These are phyloP conservation scores for Anoplius nigerrimus DNA, from an alignment of 2,888 invertebrate species.

Conservation along the genomic window DNA sequence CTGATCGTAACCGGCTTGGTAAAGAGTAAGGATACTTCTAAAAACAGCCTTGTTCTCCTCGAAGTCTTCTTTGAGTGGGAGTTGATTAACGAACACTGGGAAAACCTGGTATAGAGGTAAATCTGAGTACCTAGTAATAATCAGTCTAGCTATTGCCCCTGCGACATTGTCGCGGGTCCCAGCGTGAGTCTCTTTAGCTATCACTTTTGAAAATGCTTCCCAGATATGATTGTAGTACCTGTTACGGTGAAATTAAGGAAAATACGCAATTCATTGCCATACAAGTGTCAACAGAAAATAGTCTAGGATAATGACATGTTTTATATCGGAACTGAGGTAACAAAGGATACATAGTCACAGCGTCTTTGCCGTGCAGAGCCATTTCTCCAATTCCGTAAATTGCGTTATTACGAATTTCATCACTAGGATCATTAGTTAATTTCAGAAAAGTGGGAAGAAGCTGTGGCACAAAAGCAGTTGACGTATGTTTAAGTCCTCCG, in stretches of 20 bases:
- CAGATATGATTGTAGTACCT: conserved; percentile 82
- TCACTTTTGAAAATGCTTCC: conserved; percentile 81
- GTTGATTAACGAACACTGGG: conserved; percentile 82
- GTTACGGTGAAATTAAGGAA: conserved; percentile 50
- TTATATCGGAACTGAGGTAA: background rate
- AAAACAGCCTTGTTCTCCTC: conserved; percentile 85
- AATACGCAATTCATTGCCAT: conserved; percentile 17
- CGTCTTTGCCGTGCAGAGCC: conserved; percentile 81
- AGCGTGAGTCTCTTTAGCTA: conserved; percentile 80
- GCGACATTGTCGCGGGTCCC: conserved; percentile 86
- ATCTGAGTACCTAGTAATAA: conserved; percentile 79
- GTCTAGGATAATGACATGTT: background rate
- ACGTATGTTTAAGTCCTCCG: conserved; percentile 78
- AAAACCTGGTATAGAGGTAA: conserved; percentile 85
- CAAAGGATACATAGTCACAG: conserved; percentile 79
- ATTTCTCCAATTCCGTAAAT: conserved; percentile 87
- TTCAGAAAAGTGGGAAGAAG: conserved; percentile 81
- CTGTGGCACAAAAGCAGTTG: conserved; percentile 78
- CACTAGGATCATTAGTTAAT: conserved; percentile 79
- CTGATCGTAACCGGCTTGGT: conserved; percentile 79
- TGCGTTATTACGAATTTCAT: conserved; percentile 86
- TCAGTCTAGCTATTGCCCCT: conserved; percentile 85
- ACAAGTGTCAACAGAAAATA: background rate
- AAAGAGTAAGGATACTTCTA: conserved; percentile 80
- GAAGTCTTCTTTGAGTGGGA: conserved; percentile 85